phyloP scores from a whole-genome alignment of 2,113 vertebrate genomes.

The Thinocorus orbignyianus region DNA sequence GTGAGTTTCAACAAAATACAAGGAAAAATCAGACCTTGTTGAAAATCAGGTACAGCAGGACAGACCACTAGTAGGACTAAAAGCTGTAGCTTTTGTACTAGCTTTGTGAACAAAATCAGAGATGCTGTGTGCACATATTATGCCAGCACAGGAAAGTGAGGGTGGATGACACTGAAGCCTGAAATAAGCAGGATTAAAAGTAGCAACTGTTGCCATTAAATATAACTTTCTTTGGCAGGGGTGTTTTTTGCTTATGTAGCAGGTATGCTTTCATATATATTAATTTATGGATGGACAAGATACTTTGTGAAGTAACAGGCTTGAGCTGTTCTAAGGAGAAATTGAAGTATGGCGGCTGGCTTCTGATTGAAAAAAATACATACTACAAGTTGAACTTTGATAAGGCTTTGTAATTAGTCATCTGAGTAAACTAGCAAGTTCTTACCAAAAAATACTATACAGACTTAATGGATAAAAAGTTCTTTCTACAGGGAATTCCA shows the following conservation, averaged over 20 bases:
- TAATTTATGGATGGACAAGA: background rate
- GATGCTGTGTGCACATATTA: background rate
- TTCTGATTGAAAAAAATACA: background rate
- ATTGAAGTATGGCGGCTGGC: background rate
- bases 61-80: background rate
- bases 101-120: background rate
- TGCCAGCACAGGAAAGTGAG: background rate
- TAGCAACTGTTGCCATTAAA: conserved; percentile 33
- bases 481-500: background rate
- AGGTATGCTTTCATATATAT: conserved; percentile 20
- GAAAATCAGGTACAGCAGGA: background rate
- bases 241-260: conserved; percentile 14
- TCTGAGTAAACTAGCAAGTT: background rate
- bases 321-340: background rate
- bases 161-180: background rate
- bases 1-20: background rate
- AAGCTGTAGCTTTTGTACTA: background rate
- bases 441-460: background rate
- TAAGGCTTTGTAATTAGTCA: background rate
- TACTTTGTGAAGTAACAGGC: background rate
- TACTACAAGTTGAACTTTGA: background rate
- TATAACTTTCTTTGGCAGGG: background rate
- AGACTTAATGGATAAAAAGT: background rate
- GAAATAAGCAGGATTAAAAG: conserved; percentile 47
- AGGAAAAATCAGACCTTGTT: background rate